Conservation (phyloP, 2,888 invertebrate genomes). For the Parnassius orleans region DNA sequence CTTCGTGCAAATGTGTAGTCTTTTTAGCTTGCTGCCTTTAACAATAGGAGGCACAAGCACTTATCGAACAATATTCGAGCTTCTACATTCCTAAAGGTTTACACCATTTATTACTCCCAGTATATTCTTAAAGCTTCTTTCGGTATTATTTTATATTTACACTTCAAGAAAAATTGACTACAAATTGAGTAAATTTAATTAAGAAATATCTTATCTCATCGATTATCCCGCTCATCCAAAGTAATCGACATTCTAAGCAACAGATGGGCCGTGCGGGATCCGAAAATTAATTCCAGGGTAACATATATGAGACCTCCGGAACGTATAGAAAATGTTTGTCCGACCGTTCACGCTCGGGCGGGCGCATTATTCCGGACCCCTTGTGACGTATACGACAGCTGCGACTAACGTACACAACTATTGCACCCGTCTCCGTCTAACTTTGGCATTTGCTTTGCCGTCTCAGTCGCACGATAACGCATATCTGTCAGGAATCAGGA, state of each 20-base stretch:
- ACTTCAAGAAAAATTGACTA: no score
- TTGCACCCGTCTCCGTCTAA: constrained; percentile 50
- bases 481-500: constrained; percentile 66
- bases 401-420: constrained; percentile 70
- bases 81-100: background rate
- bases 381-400: constrained; percentile 76
- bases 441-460: constrained; percentile 33
- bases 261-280: constrained; percentile 12
- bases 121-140: no score
- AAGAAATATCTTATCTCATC: background rate
- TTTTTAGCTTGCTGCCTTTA: constrained; percentile 19
- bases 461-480: constrained; percentile 54
- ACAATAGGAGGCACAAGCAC: constrained; percentile 12
- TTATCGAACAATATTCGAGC: no score
- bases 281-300: constrained; percentile 15
- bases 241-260: background rate
- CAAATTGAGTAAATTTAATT: background rate
- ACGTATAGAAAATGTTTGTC: constrained; percentile 43
- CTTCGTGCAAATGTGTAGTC: constrained; percentile 28
- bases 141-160: no score
- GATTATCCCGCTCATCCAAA: background rate
- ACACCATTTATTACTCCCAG: no score
- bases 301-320: constrained; percentile 15
- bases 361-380: constrained; percentile 60
- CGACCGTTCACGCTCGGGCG: constrained; percentile 63